Conservation (phyloP, 2,113 vertebrate genomes). For the Lepus europaeus region DNA sequence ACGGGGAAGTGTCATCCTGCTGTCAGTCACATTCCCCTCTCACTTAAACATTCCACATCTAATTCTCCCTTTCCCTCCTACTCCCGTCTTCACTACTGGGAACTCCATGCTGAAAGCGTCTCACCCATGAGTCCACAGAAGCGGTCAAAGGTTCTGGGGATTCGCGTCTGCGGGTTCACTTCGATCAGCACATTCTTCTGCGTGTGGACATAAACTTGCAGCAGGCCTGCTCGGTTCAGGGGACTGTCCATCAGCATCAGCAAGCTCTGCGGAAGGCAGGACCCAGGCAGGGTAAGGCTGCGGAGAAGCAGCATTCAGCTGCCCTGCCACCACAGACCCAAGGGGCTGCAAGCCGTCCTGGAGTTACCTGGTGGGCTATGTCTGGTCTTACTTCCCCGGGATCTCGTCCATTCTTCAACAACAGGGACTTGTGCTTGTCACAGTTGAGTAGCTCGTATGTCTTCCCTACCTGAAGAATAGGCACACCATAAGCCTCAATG, state of each 20-base stretch:
- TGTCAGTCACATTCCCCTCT: not conserved
- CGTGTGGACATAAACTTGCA: slow-evolving; percentile 98
- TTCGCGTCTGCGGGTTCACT: slow-evolving; percentile 97
- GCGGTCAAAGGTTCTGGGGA: slow-evolving; percentile 96
- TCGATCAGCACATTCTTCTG: slow-evolving; percentile 96
- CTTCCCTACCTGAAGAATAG: slow-evolving; percentile 92
- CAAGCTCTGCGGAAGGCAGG: slow-evolving; percentile 88
- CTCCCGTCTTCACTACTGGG: not conserved
- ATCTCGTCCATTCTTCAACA: slow-evolving; percentile 94
- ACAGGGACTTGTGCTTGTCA: slow-evolving; percentile 94
- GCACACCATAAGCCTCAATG: not conserved
- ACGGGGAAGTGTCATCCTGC: not conserved
- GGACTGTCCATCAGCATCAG: slow-evolving; percentile 99
- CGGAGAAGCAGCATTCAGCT: not conserved
- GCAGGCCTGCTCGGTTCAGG: slow-evolving; percentile 95
- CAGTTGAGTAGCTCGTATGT: slow-evolving; percentile 96
- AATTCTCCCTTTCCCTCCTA: not conserved
- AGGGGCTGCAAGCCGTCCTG: fast-evolving
- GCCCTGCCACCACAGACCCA: not conserved
- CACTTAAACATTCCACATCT: not conserved
- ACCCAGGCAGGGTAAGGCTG: not conserved
- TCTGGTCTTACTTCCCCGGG: slow-evolving; percentile 95
- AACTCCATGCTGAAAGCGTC: not conserved
- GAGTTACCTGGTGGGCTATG: slow-evolving; percentile 95
- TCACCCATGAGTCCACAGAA: slow-evolving; percentile 99